Evolutionary conservation across 2,888 invertebrate genomes (phyloP).

Genomic region (Pegoplata infirma): DNA sequence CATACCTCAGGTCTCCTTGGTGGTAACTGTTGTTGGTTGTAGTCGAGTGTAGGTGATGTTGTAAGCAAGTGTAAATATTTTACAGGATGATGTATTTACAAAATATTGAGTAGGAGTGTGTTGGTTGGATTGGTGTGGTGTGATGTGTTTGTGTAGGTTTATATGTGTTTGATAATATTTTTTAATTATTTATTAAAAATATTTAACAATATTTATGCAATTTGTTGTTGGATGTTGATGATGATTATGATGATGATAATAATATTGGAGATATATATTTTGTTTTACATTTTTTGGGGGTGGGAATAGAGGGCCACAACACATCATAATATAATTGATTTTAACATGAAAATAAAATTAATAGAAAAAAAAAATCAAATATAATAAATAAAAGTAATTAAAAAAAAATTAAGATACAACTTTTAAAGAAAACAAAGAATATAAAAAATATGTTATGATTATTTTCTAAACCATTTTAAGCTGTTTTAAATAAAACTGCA

Average conservation of each 20-base stretch:
- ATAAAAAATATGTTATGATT: too few relatives aligned
- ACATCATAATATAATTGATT: constrained; percentile 62
- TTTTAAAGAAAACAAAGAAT: background rate
- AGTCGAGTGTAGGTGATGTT: constrained; percentile 13
- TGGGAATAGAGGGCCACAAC: constrained; percentile 53
- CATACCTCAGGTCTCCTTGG: constrained; percentile 95
- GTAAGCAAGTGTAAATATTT: constrained; percentile 15
- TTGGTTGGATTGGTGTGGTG: background rate
- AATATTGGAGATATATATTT: constrained; percentile 25
- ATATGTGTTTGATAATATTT: background rate
- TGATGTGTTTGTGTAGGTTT: background rate
- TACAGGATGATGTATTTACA: constrained; percentile 9
- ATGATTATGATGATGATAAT: constrained; percentile 41
- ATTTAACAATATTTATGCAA: background rate
- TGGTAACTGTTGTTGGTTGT: constrained; percentile 82
- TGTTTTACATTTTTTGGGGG: background rate
- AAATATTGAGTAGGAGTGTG: background rate
- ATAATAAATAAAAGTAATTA: constrained; percentile 48
- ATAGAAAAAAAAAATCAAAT: constrained; percentile 49
- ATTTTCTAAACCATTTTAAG: too few relatives aligned
- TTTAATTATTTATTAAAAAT: background rate
- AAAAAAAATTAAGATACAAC: constrained; percentile 35
- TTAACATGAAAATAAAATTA: constrained; percentile 63
- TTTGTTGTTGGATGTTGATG: constrained; percentile 44
- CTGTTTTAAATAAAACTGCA: too few relatives aligned